Base-by-base conservation (phyloP, 92 coral and sea anemone genomes). In the Parazoanthus darwini region DNA sequence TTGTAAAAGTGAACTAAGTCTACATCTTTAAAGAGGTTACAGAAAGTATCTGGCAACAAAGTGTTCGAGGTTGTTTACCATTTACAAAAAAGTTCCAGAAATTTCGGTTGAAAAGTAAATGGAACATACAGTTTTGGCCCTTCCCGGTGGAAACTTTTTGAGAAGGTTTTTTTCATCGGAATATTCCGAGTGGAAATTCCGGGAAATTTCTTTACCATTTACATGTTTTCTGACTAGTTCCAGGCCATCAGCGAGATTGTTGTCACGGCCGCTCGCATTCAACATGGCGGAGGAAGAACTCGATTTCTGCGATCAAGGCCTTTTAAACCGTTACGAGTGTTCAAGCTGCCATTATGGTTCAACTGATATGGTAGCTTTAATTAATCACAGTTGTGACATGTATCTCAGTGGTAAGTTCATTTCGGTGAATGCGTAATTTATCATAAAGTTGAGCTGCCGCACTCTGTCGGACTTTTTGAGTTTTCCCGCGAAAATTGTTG, bases 91-190 rank as follows among this genome's bases (percentile, higher is more conserved):
- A 46, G 10, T 46, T 46, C 50, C 50, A 8, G 50, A 46, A 46
- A 8, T 46, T 46, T 71, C 37, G 76, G 76, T 71, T 71, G 76
- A 6, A 71, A 71, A 73, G 65, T 58, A 58, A 73, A 73, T 73
- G 77, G 77, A 73, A 73, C 77, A 73, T 73, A 43, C 43, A 73
- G 77, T 73, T 72, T 72, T 72, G 77, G 42, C 20, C 77, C 43
- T 25, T 72, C 77, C 77, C 42, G 15, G 77, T 72, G 77, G 77
- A 72, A 72, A 72, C 77, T 25, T 72, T 72, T 43, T 72, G 77
- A 72, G 33, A 29, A 72, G 77, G 77, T 72, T 73, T 73, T 73
- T 73, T 15, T 39, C 77, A 43, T 73, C 20, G 42, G 43, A n/a
- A 73, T n/a, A 9, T 74, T 74, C 48, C 46, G 25, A 74, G 42